Conservation (phyloP, 2,888 invertebrate species). For the Melanostoma scalare region DNA sequence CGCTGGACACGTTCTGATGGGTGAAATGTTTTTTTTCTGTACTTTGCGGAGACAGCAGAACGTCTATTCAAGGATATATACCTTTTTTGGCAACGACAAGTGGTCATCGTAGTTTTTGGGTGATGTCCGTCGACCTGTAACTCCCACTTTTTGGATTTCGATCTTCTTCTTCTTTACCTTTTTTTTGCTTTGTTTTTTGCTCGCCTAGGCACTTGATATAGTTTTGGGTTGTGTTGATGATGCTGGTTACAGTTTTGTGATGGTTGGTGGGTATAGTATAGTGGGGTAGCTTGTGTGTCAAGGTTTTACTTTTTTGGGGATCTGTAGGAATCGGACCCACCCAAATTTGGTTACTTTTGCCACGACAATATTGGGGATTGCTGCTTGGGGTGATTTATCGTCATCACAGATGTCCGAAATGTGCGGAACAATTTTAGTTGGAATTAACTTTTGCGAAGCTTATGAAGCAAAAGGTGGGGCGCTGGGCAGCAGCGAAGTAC, state of each 20-base stretch:
- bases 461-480: constrained; percentile 34
- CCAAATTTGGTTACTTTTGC: constrained; percentile 71
- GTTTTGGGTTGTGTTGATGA: constrained; percentile 48
- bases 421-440: constrained; percentile 58
- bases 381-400: constrained; percentile 68
- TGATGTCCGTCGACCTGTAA: constrained; percentile 69
- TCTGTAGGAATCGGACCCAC: constrained; percentile 46
- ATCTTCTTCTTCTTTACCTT: constrained; percentile 40
- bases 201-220: constrained; percentile 62
- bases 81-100: constrained; percentile 64
- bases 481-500: constrained; percentile 22
- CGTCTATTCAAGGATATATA: constrained; percentile 57
- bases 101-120: constrained; percentile 68
- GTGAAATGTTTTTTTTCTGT: constrained; percentile 65
- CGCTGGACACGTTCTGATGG: constrained; percentile 64
- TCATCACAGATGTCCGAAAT: constrained; percentile 71
- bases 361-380: constrained; percentile 70
- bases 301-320: constrained; percentile 51
- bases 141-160: constrained; percentile 65
- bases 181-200: constrained; percentile 19
- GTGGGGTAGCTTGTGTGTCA: constrained; percentile 42
- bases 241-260: constrained; percentile 28
- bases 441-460: constrained; percentile 54
- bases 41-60: constrained; percentile 72
- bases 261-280: constrained; percentile 14